These are phyloP conservation scores for Ligdia adustata DNA, from an alignment of 2,888 invertebrate species.

Conservation along the genomic window DNA sequence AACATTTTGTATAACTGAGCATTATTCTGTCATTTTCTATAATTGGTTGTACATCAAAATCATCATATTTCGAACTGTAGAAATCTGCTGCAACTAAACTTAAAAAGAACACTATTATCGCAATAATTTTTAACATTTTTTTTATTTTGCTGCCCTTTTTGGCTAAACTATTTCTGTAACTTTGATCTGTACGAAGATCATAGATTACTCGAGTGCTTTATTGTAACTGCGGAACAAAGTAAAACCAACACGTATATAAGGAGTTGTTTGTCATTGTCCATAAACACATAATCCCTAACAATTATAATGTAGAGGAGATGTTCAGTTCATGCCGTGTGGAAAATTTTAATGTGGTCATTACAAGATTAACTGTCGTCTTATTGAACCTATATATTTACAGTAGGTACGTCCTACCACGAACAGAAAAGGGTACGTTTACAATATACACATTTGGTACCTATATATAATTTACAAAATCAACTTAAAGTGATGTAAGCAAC, in stretches of 20 bases:
- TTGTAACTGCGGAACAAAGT: constrained; percentile 14
- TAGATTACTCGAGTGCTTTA: too few species aligned
- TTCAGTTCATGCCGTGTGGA: constrained; percentile 37
- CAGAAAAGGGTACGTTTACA: too few species aligned
- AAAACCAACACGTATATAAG: constrained; percentile 21
- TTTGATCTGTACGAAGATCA: too few species aligned
- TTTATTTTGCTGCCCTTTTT: too few species aligned
- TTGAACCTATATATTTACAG: too few species aligned
- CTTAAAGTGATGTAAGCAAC: too few species aligned
- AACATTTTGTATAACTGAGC: constrained; percentile 87
- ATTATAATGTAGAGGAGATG: constrained; percentile 46
- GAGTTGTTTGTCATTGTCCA: constrained; percentile 50
- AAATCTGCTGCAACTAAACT: constrained; percentile 60
- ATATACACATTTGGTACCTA: too few species aligned
- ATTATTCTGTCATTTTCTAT: constrained; percentile 87
- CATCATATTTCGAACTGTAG: constrained; percentile 88
- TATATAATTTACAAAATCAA: too few species aligned
- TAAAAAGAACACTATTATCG: constrained; percentile 37
- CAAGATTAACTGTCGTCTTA: too few species aligned
- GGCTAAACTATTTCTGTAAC: too few species aligned
- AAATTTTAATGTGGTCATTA: constrained; percentile 46
- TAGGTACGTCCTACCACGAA: too few species aligned
- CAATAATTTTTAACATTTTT: constrained; percentile 18
- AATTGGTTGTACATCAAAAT: constrained; percentile 88
- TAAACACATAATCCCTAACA: constrained; percentile 48